phyloP scores from a whole-genome alignment of 2,113 vertebrate species.

The Amia ocellicauda region DNA sequence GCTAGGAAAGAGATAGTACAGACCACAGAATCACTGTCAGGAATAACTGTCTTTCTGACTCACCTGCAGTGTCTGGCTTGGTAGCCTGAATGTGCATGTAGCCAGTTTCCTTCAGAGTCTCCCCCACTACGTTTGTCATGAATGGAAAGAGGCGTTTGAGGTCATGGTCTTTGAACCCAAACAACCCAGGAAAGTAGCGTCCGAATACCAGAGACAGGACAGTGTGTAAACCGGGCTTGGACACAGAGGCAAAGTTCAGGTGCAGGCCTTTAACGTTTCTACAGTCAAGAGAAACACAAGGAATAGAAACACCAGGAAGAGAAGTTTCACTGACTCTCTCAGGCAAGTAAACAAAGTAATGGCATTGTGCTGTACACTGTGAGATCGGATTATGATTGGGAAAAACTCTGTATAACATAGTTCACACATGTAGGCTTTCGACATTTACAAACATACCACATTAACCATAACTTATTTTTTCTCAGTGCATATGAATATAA shows the following conservation, averaged over 20 bases:
- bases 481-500: no score
- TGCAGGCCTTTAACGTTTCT: conserved; percentile 78
- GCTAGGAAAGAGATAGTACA: no score
- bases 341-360: neutral
- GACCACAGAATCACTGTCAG: no score
- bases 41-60: conserved; percentile 5
- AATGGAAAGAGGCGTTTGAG: conserved; percentile 57
- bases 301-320: neutral
- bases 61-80: conserved; percentile 84
- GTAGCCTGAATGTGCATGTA: conserved; percentile 87
- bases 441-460: no score
- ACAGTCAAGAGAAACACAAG: neutral
- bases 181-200: conserved; percentile 63
- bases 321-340: neutral
- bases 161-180: conserved; percentile 70
- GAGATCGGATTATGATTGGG: no score
- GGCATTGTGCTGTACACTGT: neutral
- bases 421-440: neutral
- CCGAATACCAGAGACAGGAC: conserved; percentile 64
- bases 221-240: conserved; percentile 22
- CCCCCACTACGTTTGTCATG: conserved; percentile 60
- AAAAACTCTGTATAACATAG: neutral
- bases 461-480: no score
- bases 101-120: conserved; percentile 63
- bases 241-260: conserved; percentile 59